Evolutionary conservation across 2,888 invertebrate genomes (phyloP).

Genomic region (Pollenia amentaria): DNA sequence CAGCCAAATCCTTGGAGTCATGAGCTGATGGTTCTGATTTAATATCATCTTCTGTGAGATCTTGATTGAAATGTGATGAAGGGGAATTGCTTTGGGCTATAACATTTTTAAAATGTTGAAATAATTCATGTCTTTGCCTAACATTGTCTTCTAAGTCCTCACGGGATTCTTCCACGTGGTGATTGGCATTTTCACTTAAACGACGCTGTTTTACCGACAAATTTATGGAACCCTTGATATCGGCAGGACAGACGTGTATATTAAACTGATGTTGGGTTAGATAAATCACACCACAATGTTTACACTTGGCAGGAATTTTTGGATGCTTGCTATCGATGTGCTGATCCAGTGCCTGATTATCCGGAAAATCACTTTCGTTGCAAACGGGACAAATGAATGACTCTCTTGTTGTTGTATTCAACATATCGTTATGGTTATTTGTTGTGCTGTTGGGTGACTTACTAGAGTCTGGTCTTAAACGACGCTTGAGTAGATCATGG

Average conservation of each 20-base stretch:
- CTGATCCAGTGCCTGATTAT: constrained; percentile 86
- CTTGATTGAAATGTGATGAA: constrained; percentile 75
- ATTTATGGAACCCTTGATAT: constrained; percentile 49
- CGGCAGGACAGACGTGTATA: constrained; percentile 86
- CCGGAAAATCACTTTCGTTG: constrained; percentile 87
- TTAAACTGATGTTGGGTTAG: constrained; percentile 90
- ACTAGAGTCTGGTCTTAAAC: constrained; percentile 79
- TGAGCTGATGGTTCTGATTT: constrained; percentile 84
- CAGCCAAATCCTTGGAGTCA: constrained; percentile 91
- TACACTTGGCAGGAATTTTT: constrained; percentile 89
- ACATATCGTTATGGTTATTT: constrained; percentile 58
- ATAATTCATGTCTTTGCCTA: constrained; percentile 89
- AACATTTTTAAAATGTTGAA: constrained; percentile 91
- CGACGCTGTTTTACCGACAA: constrained; percentile 69
- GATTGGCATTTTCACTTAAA: constrained; percentile 72
- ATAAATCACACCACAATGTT: constrained; percentile 90
- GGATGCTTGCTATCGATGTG: constrained; percentile 89
- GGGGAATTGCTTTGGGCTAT: constrained; percentile 84
- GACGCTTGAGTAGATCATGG: constrained; percentile 78
- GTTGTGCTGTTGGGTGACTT: neutral
- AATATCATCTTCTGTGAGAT: constrained; percentile 75
- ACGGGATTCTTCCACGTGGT: constrained; percentile 35
- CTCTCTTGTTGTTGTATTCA: constrained; percentile 19
- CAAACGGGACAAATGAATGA: constrained; percentile 87
- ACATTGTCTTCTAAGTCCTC: constrained; percentile 76